Evolutionary conservation across 2,888 invertebrate genomes (phyloP), one percentile per base, ranked within the genome.

Genomic region (Meganola albula): DNA sequence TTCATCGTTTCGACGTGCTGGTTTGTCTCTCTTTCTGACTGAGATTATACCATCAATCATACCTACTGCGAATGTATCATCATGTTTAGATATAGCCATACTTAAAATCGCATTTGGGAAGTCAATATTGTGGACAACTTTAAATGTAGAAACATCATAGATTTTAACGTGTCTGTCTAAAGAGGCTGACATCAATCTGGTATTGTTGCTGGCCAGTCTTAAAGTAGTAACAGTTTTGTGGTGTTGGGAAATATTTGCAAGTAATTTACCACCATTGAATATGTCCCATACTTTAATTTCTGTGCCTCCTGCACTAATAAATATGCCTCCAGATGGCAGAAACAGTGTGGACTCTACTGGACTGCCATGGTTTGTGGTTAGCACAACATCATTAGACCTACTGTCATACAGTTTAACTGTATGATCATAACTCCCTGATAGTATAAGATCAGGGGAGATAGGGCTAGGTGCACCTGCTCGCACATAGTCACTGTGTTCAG

Each of bases 221-320:
- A 99, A 71, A 46, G 94, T 93, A 0, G 97, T 99, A 1, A 99
- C 92, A 0, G 98, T 96, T 87, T 99, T 99, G 74, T 98, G 97
- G 76, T 99, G 99, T 54, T 96, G 93, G 2, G 93, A 93, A 44
- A 99, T 89, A 56, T 90, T 91, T 1, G 95, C 92, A 12, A 99
- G 71, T 32, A 96, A 80, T 66, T 93, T 92, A 6, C 97, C 97
- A 13, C 96, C 96, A 46, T 94, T 90, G 29, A 97, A 88, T 3
- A 93, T 90, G 72, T 99, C 98, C 98, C 98, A 99, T 0, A 99
- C 93, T 74, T 93, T 92, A 4, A 98, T 91, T 69, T 94, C 93
- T 18, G 93, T 95, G 0, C 96, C 96, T 49, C 97, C 98, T 37
- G 97, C 97, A 55, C 96, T 95, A 26, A 97, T 85, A 63, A 98